Evolutionary conservation across 2,797 vertebrate species (phyloP), one percentile per base, ranked within the genome.

Genomic region (Syndactyla subalaris): DNA sequence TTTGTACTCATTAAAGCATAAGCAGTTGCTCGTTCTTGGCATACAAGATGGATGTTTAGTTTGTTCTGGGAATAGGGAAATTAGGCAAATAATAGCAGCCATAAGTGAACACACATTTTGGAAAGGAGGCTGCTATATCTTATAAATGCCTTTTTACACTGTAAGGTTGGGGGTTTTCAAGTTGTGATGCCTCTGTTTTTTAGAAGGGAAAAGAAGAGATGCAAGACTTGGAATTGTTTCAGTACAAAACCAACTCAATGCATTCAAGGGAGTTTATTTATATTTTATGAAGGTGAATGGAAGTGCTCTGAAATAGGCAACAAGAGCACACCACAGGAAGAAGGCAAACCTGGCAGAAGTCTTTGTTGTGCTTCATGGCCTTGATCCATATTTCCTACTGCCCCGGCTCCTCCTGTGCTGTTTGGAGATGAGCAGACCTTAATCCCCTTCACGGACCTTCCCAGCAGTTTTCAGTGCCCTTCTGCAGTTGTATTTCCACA

Each of bases 1-100:
- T 93, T 95, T 95, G 88, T 92, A 74, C 71, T 93, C 88, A 92
- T 95, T 95, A 95, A 95, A 91, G 61, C 83, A 76, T 87, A 79
- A 94, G 49, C 68, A 75, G 74, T 85, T 94, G 77, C 23, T 96
- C 83, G 72, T 94, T 92, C 71, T 93, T 95, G 94, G 86, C 86
- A 92, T 30, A 68, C 20, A 36, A 63, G 59, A 84, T 39, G 70
- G 63, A 59, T 89, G 30, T 46, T 85, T 59, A 85, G 76, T 43
- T 73, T 67, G 67, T 67, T 88, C 52, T 91, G 83, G 59, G 90
- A 95, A 71, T 23, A 73, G 14, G 19, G 59, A 96, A 95, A 93
- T 86, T 46, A 67, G 21, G 51, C 48, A 92, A 92, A 88, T 81
- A 68, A 51, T 55, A 54, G 54, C 58, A 94, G 55, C 36, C 8